Evolutionary conservation across 2,888 invertebrate species (phyloP), one percentile per base, ranked within the genome.

Genomic region (Caenorhabditis sp.): DNA sequence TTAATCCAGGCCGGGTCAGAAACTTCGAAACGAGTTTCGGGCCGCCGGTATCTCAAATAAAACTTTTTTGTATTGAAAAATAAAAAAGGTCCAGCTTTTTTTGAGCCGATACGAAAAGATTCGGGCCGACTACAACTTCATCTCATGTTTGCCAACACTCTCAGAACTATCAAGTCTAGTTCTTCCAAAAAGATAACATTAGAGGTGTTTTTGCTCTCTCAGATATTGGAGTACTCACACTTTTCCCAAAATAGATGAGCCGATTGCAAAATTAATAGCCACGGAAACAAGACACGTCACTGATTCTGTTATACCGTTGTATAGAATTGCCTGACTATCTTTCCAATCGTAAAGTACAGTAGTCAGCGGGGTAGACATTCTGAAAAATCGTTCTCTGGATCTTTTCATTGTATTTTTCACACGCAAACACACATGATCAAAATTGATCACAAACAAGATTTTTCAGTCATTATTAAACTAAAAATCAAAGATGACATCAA

Each of bases 341-440:
- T 74, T 79, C 81, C 81, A 81, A 31, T 70, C 75, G 61, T 73
- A 81, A 49, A 81, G 68, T 1, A 71, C 79, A 5, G 78, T 79
- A 0, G 78, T 72, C 14, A 76, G 55, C 3, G 81, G 81, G 1
- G 81, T 79, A 0, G 79, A 76, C 75, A 81, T 68, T 51, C 81
- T 81, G 62, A 43, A 77, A 62, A n/a, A 36, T 17, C 4, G 31
- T n/a, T n/a, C n/a, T 37, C 37, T 37, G 37, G 37, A 37, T 10
- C 8, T n/a, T n/a, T n/a, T n/a, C n/a, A n/a, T n/a, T 23, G 0
- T 1, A 17, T 26, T 14, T 19, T 19, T 55, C 31, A 31, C 31
- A 31, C 17, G 24, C 5, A 19, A 5, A 26, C 24, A 10, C 6
- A 0, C 1, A 10, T 57, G 0, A 0, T 57, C 21, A 1, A n/a